Percentiles rank a stretch among this genome's conserved stretches.
phyloP scores from a whole-genome alignment of 2,113 vertebrate genomes.

The Mobula birostris region DNA sequence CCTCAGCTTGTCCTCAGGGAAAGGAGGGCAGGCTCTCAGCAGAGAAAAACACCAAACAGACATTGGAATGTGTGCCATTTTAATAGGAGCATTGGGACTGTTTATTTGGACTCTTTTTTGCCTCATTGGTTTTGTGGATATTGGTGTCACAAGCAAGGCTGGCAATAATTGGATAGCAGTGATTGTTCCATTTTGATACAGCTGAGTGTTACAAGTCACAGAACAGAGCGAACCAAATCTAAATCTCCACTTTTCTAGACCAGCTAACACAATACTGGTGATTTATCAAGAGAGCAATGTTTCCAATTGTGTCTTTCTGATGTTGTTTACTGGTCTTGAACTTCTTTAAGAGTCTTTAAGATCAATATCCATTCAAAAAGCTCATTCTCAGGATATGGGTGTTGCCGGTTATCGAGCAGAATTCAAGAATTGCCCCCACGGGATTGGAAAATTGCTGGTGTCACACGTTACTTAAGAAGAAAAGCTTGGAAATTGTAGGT shows the following conservation, averaged over 20 bases:
- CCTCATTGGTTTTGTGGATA: neutral
- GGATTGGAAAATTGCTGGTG: neutral
- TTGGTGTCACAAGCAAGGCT: neutral
- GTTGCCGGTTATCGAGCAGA: neutral
- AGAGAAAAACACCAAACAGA: no score
- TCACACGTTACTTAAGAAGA: neutral
- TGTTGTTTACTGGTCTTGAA: neutral
- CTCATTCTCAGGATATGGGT: neutral
- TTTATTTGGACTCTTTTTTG: no score
- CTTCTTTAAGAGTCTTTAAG: neutral
- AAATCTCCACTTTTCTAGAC: neutral
- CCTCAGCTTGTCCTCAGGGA: no score
- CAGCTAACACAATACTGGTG: neutral
- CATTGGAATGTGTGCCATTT: no score
- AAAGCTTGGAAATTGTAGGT: neutral
- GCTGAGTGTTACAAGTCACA: neutral
- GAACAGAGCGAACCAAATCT: neutral
- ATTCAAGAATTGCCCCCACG: neutral
- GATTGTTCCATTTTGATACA: neutral
- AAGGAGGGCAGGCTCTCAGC: no score
- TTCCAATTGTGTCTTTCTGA: neutral
- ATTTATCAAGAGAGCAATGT: neutral
- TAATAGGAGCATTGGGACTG: no score
- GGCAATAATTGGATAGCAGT: neutral
- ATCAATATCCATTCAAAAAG: neutral